Base-by-base conservation (phyloP, 2,797 vertebrate species). In the Fratercula arctica region DNA sequence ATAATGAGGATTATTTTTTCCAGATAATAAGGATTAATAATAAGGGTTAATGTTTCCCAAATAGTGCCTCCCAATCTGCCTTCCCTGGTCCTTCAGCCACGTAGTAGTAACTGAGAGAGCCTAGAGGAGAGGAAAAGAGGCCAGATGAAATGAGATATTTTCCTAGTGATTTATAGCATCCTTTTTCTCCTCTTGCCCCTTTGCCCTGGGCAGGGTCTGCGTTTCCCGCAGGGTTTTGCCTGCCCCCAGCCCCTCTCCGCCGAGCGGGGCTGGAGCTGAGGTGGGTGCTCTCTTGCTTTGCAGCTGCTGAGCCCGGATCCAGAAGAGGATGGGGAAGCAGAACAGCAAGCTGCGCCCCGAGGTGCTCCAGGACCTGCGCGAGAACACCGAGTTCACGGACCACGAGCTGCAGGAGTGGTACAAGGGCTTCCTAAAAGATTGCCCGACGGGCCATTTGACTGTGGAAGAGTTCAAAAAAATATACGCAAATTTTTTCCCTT, bases 391-490 rank as follows among this genome's bases (percentile, higher is more conserved):
- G 90, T 99, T 99, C 98, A 98, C 98, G 1, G 98, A 99, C 94
- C 98, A 99, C 0, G 98, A 99, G 98, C 98, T 99, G 63, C 98
- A 99, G 96, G 98, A 99, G 94, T 99, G 98, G 98, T 99, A 99
- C 97, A 99, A 99, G 95, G 98, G 98, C 95, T 99, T 99, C 97
- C 97, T 99, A 95, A 99, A 99, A 98, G 98, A 99, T 98, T 99
- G 98, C 89, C 98, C 98, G 1, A 99, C 98, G 0, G 98, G 98
- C 92, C 98, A 99, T 96, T 98, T 99, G 97, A 99, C 98, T 50
- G 98, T 99, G 89, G 98, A 99, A 1, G 98, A 99, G 96, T 99
- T 99, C 97, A 99, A 99, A 98, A 99, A 99, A 97, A 99, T 99
- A 97, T 99, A 99, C 3, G 98, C 98, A 7, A 99, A 99, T 97